Conservation (phyloP, 1,140 invertebrate species). For the Oryctes rhinoceros region DNA sequence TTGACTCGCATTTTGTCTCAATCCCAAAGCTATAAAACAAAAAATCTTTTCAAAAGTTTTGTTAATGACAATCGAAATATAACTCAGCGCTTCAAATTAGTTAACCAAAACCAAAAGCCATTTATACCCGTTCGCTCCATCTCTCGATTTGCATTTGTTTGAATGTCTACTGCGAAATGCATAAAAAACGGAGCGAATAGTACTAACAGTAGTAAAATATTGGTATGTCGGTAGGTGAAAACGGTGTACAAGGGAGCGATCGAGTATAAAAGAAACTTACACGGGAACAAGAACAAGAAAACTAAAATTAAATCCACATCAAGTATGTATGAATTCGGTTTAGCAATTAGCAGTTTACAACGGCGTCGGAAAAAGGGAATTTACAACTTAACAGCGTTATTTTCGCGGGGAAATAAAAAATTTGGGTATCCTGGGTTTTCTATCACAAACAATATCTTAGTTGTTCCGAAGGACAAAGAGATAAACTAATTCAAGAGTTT, state of each 20-base stretch:
- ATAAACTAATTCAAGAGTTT: no score
- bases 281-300: slow-evolving; percentile 4
- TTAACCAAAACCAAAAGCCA: not conserved
- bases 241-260: slow-evolving; percentile 51
- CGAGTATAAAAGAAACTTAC: slow-evolving; percentile 50
- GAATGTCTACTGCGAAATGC: slow-evolving; percentile 7
- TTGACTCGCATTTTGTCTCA: no score
- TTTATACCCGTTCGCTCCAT: slow-evolving; percentile 59
- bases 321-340: not conserved
- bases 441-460: no score
- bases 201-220: not conserved
- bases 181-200: not conserved
- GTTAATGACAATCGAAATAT: not conserved
- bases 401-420: not conserved
- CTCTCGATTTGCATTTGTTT: slow-evolving; percentile 48
- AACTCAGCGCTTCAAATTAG: not conserved
- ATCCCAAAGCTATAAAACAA: no score
- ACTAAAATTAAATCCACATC: not conserved
- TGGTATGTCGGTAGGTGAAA: not conserved
- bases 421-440: no score
- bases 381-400: not conserved
- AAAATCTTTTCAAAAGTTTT: not conserved
- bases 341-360: not conserved
- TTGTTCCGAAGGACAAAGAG: no score
- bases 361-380: not conserved